A percentile compares a stretch with the other conserved stretches of the same genome.
These are phyloP conservation scores for Crenichthys baileyi DNA, from an alignment of 2,797 vertebrate species.

Conservation along the genomic window DNA sequence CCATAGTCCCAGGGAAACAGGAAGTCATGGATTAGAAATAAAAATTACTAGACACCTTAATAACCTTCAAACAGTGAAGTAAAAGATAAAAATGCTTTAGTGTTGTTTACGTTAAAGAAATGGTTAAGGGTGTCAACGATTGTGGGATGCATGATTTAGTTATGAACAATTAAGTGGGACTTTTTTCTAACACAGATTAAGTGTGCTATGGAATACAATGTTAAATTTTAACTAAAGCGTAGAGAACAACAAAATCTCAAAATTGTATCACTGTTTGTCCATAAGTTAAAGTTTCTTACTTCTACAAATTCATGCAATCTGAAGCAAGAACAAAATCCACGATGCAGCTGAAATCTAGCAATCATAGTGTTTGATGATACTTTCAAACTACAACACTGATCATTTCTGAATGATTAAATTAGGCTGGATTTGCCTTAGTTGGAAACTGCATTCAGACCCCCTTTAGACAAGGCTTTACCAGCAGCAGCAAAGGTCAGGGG, in stretches of 20 bases:
- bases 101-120: neutral
- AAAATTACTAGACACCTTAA: neutral
- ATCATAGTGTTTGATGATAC: neutral
- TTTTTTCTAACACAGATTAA: no score
- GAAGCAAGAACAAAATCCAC: neutral
- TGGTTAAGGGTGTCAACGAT: no score
- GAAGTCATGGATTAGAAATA: no score
- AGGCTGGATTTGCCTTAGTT: constrained; percentile 8
- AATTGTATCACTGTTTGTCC: no score
- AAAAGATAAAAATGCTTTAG: neutral
- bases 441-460: constrained; percentile 42
- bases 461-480: constrained; percentile 38
- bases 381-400: neutral
- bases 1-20: neutral
- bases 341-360: neutral
- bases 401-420: neutral
- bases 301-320: neutral
- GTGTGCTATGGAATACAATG: no score
- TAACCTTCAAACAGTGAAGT: neutral
- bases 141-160: no score
- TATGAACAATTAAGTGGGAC: no score
- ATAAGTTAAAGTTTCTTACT: neutral
- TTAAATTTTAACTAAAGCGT: no score
- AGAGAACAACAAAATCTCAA: no score
- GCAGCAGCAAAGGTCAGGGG: constrained; percentile 59